These are phyloP conservation scores for Nephrotoma guestfalica DNA, from an alignment of 2,888 invertebrate genomes.

Conservation along the genomic window DNA sequence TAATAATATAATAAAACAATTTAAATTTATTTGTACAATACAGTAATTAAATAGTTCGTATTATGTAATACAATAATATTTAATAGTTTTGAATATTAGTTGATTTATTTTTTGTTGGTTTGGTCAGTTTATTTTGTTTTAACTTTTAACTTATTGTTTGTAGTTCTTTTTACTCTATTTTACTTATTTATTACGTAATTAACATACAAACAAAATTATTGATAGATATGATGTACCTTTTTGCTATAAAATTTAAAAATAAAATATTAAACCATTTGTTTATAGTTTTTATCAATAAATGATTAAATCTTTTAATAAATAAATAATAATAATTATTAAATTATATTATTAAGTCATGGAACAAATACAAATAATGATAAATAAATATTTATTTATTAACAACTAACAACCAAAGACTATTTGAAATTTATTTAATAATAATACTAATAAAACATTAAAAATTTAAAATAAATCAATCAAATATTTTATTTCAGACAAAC, in stretches of 20 bases:
- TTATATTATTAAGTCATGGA: not conserved
- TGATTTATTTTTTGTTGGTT: not conserved
- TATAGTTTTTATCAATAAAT: not conserved
- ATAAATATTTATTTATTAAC: not conserved
- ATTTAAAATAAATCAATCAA: not conserved
- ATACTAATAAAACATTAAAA: not conserved
- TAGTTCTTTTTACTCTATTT: not conserved
- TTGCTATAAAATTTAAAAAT: not conserved
- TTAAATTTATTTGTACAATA: not conserved
- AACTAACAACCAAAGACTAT: not conserved
- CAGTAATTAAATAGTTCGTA: not conserved
- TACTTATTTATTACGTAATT: not conserved
- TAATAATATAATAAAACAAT: not conserved
- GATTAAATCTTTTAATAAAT: not conserved
- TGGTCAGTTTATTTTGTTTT: not conserved
- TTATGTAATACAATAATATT: not conserved
- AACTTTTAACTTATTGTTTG: not conserved
- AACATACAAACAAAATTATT: not conserved
- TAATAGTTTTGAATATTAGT: not conserved
- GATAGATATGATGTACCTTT: not conserved
- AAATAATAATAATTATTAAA: not conserved
- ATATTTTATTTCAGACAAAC: not conserved
- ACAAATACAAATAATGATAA: not conserved
- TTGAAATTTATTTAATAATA: not conserved
- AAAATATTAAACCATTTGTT: not conserved